These are phyloP conservation scores for Amia ocellicauda DNA, from an alignment of 2,113 vertebrate genomes.

Conservation along the genomic window DNA sequence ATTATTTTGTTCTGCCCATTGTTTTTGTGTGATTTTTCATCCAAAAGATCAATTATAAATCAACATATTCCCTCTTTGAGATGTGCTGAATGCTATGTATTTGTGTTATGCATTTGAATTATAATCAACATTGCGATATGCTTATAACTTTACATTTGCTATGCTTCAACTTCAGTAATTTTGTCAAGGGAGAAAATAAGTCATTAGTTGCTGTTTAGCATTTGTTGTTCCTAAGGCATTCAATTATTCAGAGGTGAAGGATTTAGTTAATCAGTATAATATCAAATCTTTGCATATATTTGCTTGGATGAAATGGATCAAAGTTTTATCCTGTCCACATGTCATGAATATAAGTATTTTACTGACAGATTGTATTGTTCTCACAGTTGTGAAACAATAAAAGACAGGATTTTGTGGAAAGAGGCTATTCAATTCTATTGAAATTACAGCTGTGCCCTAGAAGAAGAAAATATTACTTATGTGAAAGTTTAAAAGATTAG, in stretches of 20 bases:
- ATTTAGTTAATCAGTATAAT: neutral
- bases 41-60: too few species aligned
- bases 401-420: constrained; percentile 12
- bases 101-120: too few species aligned
- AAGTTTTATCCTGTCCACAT: constrained; percentile 4
- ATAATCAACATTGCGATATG: too few species aligned
- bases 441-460: neutral
- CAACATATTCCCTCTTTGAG: too few species aligned
- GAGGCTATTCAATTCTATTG: neutral
- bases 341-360: constrained; percentile 3
- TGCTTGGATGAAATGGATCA: constrained; percentile 4
- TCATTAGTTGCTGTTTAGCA: neutral
- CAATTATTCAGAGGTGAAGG: constrained; percentile 1
- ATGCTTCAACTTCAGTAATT: too few species aligned
- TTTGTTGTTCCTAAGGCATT: neutral
- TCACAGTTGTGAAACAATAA: neutral
- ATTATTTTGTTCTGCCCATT: too few species aligned
- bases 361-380: constrained; percentile 4
- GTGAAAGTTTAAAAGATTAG: constrained; percentile 6
- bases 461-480: neutral
- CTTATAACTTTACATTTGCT: too few species aligned
- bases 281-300: constrained; percentile 5
- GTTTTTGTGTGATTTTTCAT: too few species aligned
- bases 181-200: too few species aligned
- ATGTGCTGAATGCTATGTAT: too few species aligned